phyloP scores from a whole-genome alignment of 2,113 vertebrate species.

The Odocoileus virginianus region DNA sequence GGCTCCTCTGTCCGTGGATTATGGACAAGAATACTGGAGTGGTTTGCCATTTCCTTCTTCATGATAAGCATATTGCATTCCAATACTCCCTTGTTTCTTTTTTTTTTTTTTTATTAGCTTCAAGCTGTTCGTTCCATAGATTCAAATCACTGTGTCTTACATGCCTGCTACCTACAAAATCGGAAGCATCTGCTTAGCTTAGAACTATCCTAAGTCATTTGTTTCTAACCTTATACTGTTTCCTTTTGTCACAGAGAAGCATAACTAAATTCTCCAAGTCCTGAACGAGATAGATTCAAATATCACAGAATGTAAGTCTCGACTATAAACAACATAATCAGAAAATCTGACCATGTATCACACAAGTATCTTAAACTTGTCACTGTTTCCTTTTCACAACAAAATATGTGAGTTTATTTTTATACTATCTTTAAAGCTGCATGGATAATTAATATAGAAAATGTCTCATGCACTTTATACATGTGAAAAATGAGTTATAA shows the following conservation, averaged over 20 bases:
- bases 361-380: neutral
- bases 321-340: neutral
- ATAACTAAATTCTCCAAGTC: neutral
- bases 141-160: neutral
- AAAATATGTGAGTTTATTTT: neutral
- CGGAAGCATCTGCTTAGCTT: neutral
- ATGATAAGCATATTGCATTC: neutral
- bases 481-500: neutral
- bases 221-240: neutral
- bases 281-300: neutral
- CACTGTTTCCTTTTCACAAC: neutral
- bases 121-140: neutral
- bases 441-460: neutral
- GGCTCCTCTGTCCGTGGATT: neutral
- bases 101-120: neutral
- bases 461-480: neutral
- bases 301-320: neutral
- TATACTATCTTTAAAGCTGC: neutral
- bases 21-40: neutral
- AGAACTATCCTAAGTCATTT: neutral
- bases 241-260: neutral
- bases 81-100: neutral
- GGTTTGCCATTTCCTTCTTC: neutral
- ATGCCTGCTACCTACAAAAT: neutral
- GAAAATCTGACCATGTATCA: neutral